Evolutionary conservation across 2,888 invertebrate genomes (phyloP).

Genomic region (Parochlus steinenii): DNA sequence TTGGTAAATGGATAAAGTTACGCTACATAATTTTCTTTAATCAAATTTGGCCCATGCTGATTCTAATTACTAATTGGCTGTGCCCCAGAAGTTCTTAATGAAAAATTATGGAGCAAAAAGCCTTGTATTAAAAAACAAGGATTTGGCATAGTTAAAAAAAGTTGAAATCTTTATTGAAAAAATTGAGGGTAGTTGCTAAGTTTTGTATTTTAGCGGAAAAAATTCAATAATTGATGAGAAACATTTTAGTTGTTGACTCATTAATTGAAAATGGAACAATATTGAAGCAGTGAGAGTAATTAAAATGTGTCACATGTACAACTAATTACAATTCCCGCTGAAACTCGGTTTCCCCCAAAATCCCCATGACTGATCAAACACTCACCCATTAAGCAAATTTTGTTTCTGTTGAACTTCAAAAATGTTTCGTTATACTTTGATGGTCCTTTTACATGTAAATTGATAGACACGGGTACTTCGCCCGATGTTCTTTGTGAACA

Average conservation of each 20-base stretch:
- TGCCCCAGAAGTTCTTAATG: too few relatives aligned
- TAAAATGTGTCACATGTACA: not conserved
- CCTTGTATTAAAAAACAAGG: too few relatives aligned
- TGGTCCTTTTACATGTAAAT: constrained; percentile 61
- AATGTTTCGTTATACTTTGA: constrained; percentile 54
- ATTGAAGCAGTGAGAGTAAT: not conserved
- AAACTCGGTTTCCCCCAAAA: too few relatives aligned
- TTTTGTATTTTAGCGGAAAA: too few relatives aligned
- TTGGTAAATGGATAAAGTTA: too few relatives aligned
- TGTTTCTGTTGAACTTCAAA: constrained; percentile 66
- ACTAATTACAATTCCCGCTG: not conserved
- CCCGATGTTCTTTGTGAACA: constrained; percentile 67
- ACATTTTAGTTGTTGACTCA: not conserved
- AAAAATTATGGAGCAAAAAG: too few relatives aligned
- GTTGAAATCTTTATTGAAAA: too few relatives aligned
- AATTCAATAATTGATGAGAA: not conserved
- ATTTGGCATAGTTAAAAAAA: too few relatives aligned
- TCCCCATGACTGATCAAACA: constrained; percentile 10
- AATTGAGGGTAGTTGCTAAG: too few relatives aligned
- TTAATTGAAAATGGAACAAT: not conserved
- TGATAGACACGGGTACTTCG: constrained; percentile 65
- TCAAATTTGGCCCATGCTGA: too few relatives aligned
- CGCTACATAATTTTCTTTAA: too few relatives aligned
- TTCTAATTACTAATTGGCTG: too few relatives aligned
- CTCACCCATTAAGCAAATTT: constrained; percentile 69